A percentile compares a stretch with the other conserved stretches of the same genome.
These are phyloP conservation scores for Heterodera schachtii DNA, from an alignment of 1,140 invertebrate species.

Conservation along the genomic window DNA sequence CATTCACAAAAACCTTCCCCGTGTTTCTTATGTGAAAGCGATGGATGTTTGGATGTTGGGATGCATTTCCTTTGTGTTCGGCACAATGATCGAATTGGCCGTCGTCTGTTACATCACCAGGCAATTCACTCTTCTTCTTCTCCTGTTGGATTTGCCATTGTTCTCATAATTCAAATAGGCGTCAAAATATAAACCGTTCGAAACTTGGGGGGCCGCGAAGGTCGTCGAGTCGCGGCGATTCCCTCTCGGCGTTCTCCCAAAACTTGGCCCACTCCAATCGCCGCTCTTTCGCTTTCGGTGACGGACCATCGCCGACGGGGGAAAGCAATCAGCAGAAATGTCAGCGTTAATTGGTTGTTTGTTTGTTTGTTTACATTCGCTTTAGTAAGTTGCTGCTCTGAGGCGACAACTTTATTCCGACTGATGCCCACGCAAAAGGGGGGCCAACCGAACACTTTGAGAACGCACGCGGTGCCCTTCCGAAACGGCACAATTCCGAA, in stretches of 20 bases:
- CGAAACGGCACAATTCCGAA: constrained; percentile 12
- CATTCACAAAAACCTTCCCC: constrained; percentile 62
- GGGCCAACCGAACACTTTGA: constrained; percentile 7
- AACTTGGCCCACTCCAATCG: constrained; percentile 13
- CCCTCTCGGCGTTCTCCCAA: background rate
- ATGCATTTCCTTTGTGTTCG: constrained; percentile 64
- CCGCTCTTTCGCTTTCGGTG: constrained; percentile 15
- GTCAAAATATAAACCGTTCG: constrained; percentile 9
- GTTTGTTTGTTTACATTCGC: background rate
- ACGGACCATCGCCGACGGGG: background rate
- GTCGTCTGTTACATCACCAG: constrained; percentile 63
- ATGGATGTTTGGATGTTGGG: constrained; percentile 65
- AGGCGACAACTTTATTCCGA: background rate
- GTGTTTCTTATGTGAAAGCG: constrained; percentile 61
- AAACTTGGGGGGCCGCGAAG: constrained; percentile 16
- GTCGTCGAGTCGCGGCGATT: background rate
- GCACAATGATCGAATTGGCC: constrained; percentile 63
- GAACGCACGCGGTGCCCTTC: constrained; percentile 8
- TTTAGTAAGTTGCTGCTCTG: background rate
- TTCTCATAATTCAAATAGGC: background rate
- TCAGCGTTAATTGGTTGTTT: background rate
- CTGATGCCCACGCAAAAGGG: background rate
- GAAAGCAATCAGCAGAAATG: background rate
- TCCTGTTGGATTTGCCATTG: too few species aligned
- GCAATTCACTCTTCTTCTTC: background rate